Conservation (phyloP, 2,113 vertebrate species). For the Nerophis lumbriciformis region DNA sequence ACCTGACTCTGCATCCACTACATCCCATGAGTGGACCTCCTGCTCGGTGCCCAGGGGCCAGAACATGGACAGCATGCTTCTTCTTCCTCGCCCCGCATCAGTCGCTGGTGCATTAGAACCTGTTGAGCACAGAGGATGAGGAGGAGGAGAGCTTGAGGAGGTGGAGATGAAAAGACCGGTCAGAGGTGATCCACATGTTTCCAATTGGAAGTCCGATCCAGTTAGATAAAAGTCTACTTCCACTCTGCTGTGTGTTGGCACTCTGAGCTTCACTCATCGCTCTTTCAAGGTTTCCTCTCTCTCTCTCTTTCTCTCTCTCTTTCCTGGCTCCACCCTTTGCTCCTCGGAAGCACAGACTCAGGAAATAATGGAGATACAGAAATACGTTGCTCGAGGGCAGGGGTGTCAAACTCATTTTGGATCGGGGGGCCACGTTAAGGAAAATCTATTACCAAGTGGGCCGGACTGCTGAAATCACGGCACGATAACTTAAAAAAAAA, state of each 20-base stretch:
- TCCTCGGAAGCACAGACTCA: conserved; percentile 29
- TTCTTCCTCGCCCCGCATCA: conserved; percentile 33
- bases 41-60: conserved; percentile 46
- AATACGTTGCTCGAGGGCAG: no score
- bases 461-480: no score
- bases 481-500: no score
- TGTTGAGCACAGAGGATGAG: conserved; percentile 49
- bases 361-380: not conserved
- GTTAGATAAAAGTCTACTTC: not conserved
- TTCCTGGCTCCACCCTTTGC: conserved; percentile 56
- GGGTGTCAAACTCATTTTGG: no score
- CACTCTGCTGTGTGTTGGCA: conserved; percentile 26
- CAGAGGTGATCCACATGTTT: conserved; percentile 12
- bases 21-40: conserved; percentile 78
- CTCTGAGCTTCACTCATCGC: conserved; percentile 28
- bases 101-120: conserved; percentile 24
- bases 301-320: conserved; percentile 31
- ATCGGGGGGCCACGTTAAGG: no score
- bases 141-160: conserved; percentile 10
- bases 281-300: conserved; percentile 42
- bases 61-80: conserved; percentile 65
- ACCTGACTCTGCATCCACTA: conserved; percentile 69
- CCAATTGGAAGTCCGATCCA: not conserved
- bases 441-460: no score
- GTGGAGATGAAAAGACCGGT: not conserved